Evolutionary conservation across 2,113 vertebrate species (phyloP).

Genomic region (Mandrillus leucophaeus): DNA sequence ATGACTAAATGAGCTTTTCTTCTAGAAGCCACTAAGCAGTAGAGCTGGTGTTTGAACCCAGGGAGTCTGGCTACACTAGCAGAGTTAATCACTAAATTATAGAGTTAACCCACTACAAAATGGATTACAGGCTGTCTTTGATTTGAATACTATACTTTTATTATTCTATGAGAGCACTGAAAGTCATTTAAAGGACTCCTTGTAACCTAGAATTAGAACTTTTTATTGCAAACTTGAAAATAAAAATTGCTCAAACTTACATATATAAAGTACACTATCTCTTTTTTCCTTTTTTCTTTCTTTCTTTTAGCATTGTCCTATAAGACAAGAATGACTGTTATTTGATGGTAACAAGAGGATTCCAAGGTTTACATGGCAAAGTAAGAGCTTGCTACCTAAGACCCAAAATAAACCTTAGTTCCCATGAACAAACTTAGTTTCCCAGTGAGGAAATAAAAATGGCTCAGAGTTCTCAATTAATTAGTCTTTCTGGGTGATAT

Average conservation of each 20-base stretch:
- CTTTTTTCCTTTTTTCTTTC: neutral
- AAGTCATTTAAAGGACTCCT: slow-evolving; percentile 38
- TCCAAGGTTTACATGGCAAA: neutral
- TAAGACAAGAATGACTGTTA: neutral
- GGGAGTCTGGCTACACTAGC: neutral
- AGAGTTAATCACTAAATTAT: neutral
- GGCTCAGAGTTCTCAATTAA: neutral
- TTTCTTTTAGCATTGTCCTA: neutral
- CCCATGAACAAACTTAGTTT: neutral
- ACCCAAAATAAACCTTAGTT: slow-evolving; percentile 8
- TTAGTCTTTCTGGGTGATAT: neutral
- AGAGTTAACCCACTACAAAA: neutral
- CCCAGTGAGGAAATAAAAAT: neutral
- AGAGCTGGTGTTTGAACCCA: neutral
- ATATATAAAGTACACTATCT: neutral
- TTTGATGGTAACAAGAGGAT: neutral
- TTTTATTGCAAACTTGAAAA: slow-evolving; percentile 58
- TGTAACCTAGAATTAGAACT: slow-evolving; percentile 43
- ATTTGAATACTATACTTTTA: slow-evolving; percentile 18
- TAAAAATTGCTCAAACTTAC: slow-evolving; percentile 22
- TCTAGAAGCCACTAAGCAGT: neutral
- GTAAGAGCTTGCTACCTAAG: neutral
- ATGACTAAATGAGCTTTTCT: neutral
- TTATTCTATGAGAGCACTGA: neutral
- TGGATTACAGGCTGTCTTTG: neutral